These are phyloP conservation scores for Pseudochirops cupreus DNA, from an alignment of 2,797 vertebrate species.

Conservation along the genomic window DNA sequence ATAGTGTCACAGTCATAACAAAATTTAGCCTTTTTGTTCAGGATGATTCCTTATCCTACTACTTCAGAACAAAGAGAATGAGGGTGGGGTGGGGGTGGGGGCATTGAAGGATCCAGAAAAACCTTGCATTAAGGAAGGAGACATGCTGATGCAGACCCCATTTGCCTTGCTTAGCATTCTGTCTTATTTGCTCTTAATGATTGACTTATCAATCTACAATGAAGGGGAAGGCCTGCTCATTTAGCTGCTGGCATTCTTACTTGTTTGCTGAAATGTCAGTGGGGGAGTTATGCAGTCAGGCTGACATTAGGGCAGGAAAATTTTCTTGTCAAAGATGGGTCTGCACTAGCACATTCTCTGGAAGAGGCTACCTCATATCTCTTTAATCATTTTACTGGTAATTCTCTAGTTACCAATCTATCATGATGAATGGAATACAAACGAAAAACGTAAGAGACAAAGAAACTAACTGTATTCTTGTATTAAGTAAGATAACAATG, in stretches of 20 bases:
- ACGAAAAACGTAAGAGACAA: slow-evolving; percentile 9
- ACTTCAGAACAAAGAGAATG: background rate
- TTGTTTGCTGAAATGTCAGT: slow-evolving; percentile 42
- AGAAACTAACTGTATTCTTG: background rate
- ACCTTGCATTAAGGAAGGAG: background rate
- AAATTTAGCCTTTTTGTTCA: slow-evolving; percentile 7
- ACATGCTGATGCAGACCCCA: background rate
- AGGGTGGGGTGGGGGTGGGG: background rate
- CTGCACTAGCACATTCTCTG: background rate
- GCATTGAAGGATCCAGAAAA: background rate
- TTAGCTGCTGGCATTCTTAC: background rate
- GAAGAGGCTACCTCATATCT: background rate
- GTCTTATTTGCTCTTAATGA: background rate
- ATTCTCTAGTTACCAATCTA: background rate
- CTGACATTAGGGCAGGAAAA: slow-evolving; percentile 33
- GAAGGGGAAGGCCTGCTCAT: background rate
- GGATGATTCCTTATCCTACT: background rate
- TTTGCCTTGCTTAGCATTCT: background rate
- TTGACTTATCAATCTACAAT: background rate
- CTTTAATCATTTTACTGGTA: slow-evolving; percentile 33
- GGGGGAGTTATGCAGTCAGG: slow-evolving; percentile 33
- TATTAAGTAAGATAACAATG: background rate
- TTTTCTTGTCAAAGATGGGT: background rate
- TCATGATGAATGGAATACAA: background rate
- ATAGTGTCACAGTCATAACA: slow-evolving; percentile 5